phyloP scores from a whole-genome alignment of 64 coral and sea anemone species.

The Platygyra sinensis region DNA sequence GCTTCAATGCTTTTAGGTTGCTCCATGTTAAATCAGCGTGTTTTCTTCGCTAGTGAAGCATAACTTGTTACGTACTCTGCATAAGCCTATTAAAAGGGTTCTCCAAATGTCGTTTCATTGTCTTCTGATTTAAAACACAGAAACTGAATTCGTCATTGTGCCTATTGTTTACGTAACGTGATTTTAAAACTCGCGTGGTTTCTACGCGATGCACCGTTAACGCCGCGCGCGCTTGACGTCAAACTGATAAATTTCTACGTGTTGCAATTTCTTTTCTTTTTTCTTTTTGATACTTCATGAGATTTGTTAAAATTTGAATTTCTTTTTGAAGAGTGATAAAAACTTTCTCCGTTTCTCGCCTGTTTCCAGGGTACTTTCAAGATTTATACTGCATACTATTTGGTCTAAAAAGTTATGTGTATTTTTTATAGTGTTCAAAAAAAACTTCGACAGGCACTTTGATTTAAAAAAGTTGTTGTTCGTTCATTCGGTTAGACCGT shows the following conservation, averaged over 20 bases:
- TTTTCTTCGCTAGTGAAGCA: conserved; percentile 8
- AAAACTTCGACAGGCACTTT: no score
- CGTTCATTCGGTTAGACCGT: no score
- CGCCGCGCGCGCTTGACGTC: not conserved
- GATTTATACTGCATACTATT: no score
- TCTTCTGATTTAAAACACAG: not conserved
- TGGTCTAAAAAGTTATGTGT: no score
- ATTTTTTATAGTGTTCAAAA: no score
- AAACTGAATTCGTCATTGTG: not conserved
- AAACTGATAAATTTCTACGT: not conserved
- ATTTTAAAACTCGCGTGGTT: conserved; percentile 9
- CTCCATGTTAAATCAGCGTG: conserved; percentile 18
- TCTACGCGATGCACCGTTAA: conserved; percentile 19
- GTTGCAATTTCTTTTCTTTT: no score
- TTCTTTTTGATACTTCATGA: no score
- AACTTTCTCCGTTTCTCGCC: no score
- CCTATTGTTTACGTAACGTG: conserved; percentile 14
- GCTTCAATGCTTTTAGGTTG: not conserved
- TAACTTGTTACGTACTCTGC: not conserved
- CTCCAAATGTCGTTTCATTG: not conserved
- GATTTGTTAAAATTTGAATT: no score
- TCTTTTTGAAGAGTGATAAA: no score
- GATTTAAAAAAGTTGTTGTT: no score
- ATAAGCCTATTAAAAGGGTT: not conserved
- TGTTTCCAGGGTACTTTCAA: no score